A percentile compares a stretch with the other conserved stretches of the same genome.
Conservation (phyloP, 2,113 vertebrate genomes). For the Xyrauchen texanus region DNA sequence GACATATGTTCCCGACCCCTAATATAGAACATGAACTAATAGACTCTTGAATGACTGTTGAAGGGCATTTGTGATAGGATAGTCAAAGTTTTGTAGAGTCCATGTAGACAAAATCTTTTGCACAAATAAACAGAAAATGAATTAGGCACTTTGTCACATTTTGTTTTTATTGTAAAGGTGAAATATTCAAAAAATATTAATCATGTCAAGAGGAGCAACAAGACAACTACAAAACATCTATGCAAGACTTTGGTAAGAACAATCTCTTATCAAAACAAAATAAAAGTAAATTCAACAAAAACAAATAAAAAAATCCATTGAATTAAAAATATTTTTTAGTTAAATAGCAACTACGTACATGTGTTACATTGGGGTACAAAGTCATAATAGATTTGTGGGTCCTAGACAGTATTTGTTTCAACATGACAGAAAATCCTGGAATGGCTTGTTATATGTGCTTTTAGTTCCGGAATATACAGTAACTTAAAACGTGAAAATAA, state of each 20-base stretch:
- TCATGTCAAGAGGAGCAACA: conserved; percentile 67
- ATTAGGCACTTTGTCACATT: conserved; percentile 70
- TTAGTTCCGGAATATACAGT: conserved; percentile 68
- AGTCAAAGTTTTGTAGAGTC: too few species aligned
- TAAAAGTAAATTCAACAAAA: conserved; percentile 52
- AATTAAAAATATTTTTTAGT: conserved; percentile 60
- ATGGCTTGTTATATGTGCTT: conserved; percentile 80
- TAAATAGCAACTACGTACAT: conserved; percentile 69
- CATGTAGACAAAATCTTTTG: background rate
- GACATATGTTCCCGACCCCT: too few species aligned
- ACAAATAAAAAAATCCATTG: conserved; percentile 62
- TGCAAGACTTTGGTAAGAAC: conserved; percentile 91
- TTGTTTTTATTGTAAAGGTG: conserved; percentile 89
- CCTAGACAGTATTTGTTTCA: conserved; percentile 65
- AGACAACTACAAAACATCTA: conserved; percentile 82
- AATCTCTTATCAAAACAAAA: conserved; percentile 76
- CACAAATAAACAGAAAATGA: conserved; percentile 23
- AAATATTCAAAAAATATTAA: conserved; percentile 89
- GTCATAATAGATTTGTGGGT: conserved; percentile 63
- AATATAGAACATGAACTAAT: too few species aligned
- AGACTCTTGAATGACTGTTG: too few species aligned
- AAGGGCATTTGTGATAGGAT: too few species aligned
- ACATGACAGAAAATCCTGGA: conserved; percentile 79
- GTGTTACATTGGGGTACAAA: conserved; percentile 69
- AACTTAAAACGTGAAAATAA: conserved; percentile 38